Evolutionary conservation across 2,888 invertebrate species (phyloP), one percentile per base, ranked within the genome.

Genomic region (Fragum fragum): DNA sequence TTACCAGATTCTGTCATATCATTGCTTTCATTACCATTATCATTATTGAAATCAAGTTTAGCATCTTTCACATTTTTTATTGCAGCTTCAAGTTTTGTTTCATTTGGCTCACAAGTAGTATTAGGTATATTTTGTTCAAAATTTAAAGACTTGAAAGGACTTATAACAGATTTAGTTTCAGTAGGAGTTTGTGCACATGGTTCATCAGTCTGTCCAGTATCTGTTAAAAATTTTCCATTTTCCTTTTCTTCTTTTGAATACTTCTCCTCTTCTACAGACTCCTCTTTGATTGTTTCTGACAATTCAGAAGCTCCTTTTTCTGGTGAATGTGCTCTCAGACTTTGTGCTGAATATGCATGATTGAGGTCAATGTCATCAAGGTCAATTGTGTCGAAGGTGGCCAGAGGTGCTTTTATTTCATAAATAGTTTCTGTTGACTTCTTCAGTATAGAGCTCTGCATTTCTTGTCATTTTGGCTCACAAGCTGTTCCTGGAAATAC

Each of bases 331-430:
- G 28, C 26, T 57, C 32, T 36, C 53, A 23, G 16, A 69, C 55
- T 42, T 1, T 69, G 42, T 9, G 21, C 11, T 5, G 52, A 52
- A 26, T 42, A 9, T 6, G 23, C 26, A 21, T 53, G 53, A 47
- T 29, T n/a, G 29, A 28, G 26, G 42, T 87, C 88, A 73, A 90
- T 89, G 63, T 90, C 90, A 52, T 90, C 91, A 16, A 92, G 80
- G 79, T 92, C 92, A 69, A 91, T 86, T 21, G 91, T 92, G 76
- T 92, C 92, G 87, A 92, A 92, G n/a, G 92, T 89, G 16, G 92
- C 92, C 21, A 92, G 84, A 9, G 92, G 92, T 47, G 92, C 92
- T 78, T 83, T 88, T 26, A 88, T 79, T 52, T 86, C 83, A 72
- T 80, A 86, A 14, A 86, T 61, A 47, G 73, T 86, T 59, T 86